A percentile compares a stretch with the other conserved stretches of the same genome.
phyloP scores from a whole-genome alignment of 2,113 vertebrate species.

The Xiphophorus hellerii region DNA sequence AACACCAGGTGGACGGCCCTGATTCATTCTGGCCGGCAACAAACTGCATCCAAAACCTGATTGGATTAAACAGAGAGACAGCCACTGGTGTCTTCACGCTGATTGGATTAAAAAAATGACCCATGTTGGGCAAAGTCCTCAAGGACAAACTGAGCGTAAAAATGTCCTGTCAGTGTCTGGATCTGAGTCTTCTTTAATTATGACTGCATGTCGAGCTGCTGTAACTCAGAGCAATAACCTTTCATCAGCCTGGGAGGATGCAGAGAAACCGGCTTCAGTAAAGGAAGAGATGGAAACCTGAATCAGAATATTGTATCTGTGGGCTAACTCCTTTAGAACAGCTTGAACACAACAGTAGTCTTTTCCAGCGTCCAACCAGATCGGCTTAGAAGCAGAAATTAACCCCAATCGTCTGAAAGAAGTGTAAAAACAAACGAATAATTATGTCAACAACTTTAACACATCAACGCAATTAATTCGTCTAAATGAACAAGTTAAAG shows the following conservation, averaged over 20 bases:
- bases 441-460: no score
- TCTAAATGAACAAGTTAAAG: no score
- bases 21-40: slow-evolving; percentile 50
- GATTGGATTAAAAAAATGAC: slow-evolving; percentile 49
- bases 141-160: slow-evolving; percentile 8
- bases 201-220: background rate
- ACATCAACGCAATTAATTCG: no score
- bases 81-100: slow-evolving; percentile 29
- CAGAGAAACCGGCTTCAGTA: background rate
- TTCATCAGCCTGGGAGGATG: no score
- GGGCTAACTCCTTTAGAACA: no score
- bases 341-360: no score
- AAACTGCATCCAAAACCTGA: slow-evolving; percentile 43
- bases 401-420: no score
- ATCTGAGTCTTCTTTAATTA: background rate
- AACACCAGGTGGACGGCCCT: slow-evolving; percentile 38
- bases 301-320: background rate
- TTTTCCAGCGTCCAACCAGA: no score
- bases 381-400: no score
- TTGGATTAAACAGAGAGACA: slow-evolving; percentile 49
- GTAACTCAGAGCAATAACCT: background rate
- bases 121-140: background rate
- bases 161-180: background rate
- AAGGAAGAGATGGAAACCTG: background rate
- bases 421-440: no score